These are phyloP conservation scores for Drosophila tanythrix DNA, from an alignment of 2,888 invertebrate species.

Conservation along the genomic window DNA sequence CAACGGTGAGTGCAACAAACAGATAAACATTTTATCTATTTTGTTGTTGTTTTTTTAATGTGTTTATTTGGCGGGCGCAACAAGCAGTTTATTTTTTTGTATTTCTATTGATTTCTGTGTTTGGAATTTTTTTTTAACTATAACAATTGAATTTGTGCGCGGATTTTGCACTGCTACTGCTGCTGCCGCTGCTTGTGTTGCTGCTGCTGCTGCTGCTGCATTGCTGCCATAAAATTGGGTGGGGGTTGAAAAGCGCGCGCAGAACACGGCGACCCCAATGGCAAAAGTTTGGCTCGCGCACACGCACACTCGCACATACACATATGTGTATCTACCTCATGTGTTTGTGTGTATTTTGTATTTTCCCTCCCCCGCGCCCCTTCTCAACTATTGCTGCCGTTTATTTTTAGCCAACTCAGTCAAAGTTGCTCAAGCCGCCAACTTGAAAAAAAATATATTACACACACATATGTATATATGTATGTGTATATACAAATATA, in stretches of 20 bases:
- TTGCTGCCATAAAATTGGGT: slow-evolving; percentile 44
- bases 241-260: slow-evolving; percentile 80
- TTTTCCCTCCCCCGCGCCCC: slow-evolving; percentile 19
- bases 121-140: slow-evolving; percentile 34
- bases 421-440: slow-evolving; percentile 77
- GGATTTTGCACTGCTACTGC: slow-evolving; percentile 57
- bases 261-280: slow-evolving; percentile 56
- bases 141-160: slow-evolving; percentile 74
- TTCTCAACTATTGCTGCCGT: slow-evolving; percentile 67
- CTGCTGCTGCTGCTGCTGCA: slow-evolving; percentile 39
- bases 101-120: slow-evolving; percentile 83
- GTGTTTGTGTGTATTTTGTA: slow-evolving; percentile 31
- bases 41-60: not conserved
- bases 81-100: slow-evolving; percentile 77
- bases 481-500: slow-evolving; percentile 5
- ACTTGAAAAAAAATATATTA: slow-evolving; percentile 61
- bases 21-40: not conserved
- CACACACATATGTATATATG: slow-evolving; percentile 2
- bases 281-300: slow-evolving; percentile 58
- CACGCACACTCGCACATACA: slow-evolving; percentile 45
- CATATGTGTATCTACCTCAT: slow-evolving; percentile 26
- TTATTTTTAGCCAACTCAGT: slow-evolving; percentile 80
- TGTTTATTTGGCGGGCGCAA: slow-evolving; percentile 39
- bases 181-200: slow-evolving; percentile 25
- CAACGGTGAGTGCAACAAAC: slow-evolving; percentile 71